Evolutionary conservation across 2,113 vertebrate genomes (phyloP), one percentile per base, ranked within the genome.

Genomic region (Ciconia maguari): DNA sequence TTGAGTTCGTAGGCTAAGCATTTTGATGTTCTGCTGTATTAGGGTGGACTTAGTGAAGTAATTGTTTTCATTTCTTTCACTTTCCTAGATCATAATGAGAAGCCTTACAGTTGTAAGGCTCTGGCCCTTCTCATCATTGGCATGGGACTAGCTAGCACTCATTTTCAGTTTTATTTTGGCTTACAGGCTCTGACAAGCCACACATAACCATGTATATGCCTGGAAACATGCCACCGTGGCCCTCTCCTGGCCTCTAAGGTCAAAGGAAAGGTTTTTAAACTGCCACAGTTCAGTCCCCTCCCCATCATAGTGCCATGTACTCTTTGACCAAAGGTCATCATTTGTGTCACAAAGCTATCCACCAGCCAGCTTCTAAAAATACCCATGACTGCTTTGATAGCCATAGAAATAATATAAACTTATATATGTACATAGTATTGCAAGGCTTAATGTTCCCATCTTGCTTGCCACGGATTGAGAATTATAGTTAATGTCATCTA

Each of bases 301-400:
- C 65, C 38, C 10, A 1, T 90, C 74, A 15, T 13, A 57, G 41
- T 52, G 52, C 75, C 49, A 20, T 84, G 51, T 82, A 71, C 44
- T 85, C 41, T 68, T 85, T 87, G 81, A 72, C 81, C 87, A 85
- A 91, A 95, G 81, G 77, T 89, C 70, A 48, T 38, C 29, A 0
- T 38, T 64, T 76, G 52, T 64, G 57, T 87, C 83, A 84, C 30
- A 10, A 87, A 84, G 44, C 64, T 72, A 18, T 52, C 51, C 17
- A 62, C 20, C 38, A 60, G 29, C 36, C 38, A 87, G 34, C 81
- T 91, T 87, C 91, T 95, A 82, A 91, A 97, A 94, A 94, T 85
- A 87, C 46, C 9, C 13, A 4, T 18, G 12, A 19, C 60, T 80
- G 41, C 58, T 88, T 65, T 65, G 58, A 32, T 58, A 65, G 36